These are phyloP conservation scores for Pasiphila rectangulata DNA, from an alignment of 2,888 invertebrate species.

Conservation along the genomic window DNA sequence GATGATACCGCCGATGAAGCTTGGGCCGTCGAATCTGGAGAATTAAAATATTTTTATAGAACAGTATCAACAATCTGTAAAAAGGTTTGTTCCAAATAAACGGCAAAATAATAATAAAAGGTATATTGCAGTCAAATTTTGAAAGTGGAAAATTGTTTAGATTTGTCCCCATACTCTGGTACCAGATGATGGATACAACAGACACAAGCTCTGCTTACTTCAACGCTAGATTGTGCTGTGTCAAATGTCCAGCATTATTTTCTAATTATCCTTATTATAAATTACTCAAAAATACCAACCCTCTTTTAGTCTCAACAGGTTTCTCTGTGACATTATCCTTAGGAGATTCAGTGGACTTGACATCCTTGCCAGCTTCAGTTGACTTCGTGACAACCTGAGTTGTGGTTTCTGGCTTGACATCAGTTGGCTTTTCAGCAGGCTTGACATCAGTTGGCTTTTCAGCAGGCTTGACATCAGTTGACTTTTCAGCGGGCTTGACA, in stretches of 20 bases:
- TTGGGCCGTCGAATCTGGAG: constrained; percentile 86
- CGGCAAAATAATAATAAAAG: no score
- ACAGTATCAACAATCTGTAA: no score
- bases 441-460: constrained; percentile 29
- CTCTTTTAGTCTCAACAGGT: constrained; percentile 48
- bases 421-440: constrained; percentile 24
- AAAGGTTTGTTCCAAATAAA: no score
- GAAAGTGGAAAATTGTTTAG: no score
- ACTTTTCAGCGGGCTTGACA: constrained; percentile 28
- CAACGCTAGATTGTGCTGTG: no score
- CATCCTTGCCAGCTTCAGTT: constrained; percentile 36
- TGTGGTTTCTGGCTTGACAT: constrained; percentile 28
- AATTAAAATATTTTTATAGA: constrained; percentile 23
- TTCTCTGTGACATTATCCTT: constrained; percentile 23
- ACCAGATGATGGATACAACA: no score
- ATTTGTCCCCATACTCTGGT: no score
- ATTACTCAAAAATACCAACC: constrained; percentile 51
- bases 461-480: constrained; percentile 30
- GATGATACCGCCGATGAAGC: constrained; percentile 92
- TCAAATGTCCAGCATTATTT: no score
- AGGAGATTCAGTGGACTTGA: constrained; percentile 4
- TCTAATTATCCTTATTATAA: background rate
- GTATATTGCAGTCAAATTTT: no score
- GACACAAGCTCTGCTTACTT: no score
- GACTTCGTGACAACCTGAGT: constrained; percentile 35